Evolutionary conservation across 2,113 vertebrate genomes (phyloP).

Genomic region (Rallus limicola): DNA sequence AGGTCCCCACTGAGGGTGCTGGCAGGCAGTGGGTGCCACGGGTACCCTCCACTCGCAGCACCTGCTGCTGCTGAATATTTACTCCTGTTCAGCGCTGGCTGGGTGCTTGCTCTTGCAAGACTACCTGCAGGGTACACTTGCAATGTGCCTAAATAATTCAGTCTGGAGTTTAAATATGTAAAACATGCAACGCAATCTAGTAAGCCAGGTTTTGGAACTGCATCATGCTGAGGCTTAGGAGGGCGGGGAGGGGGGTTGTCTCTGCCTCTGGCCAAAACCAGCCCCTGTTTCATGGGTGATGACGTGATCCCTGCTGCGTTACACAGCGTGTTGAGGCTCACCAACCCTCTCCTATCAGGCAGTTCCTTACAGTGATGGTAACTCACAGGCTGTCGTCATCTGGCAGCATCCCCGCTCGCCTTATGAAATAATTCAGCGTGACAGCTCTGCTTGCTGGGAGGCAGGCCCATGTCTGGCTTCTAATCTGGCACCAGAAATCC

Average conservation of each 20-base stretch:
- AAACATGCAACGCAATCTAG: not conserved
- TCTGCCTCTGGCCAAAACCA: not conserved
- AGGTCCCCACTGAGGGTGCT: not conserved
- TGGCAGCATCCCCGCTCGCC: not conserved
- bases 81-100: not conserved
- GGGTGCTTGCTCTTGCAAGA: not conserved
- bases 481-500: constrained; percentile 45
- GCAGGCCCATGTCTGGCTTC: constrained; percentile 25
- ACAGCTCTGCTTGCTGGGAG: not conserved
- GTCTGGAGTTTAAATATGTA: not conserved
- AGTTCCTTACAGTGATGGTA: not conserved
- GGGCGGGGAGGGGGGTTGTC: not conserved
- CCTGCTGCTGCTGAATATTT: not conserved
- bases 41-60: fast-evolving
- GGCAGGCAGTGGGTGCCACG: not conserved
- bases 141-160: not conserved
- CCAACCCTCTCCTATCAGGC: not conserved
- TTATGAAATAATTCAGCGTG: not conserved
- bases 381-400: constrained; percentile 12
- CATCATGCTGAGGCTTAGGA: not conserved
- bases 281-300: not conserved
- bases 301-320: not conserved
- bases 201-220: not conserved
- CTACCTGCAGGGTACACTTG: not conserved
- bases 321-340: fast-evolving